Conservation (phyloP, 1,140 invertebrate species). For the Drosophila parabipectinata region DNA sequence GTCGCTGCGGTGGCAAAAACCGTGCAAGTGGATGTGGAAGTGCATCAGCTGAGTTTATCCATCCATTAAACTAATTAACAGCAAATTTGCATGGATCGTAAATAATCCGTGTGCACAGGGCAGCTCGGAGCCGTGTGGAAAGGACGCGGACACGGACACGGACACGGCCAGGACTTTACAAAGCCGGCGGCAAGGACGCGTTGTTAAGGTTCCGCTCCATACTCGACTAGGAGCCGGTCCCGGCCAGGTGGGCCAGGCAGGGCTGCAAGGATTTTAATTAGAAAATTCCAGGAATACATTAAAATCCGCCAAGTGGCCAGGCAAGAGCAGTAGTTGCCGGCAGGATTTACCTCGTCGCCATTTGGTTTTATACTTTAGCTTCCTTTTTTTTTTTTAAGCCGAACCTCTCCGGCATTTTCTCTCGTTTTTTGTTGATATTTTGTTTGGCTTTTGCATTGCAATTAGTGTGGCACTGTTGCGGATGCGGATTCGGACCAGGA, state of each 20-base stretch:
- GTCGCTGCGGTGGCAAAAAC: slow-evolving; percentile 6
- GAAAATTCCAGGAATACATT: slow-evolving; percentile 78
- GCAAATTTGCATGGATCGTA: slow-evolving; percentile 82
- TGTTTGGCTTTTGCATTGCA: slow-evolving; percentile 76
- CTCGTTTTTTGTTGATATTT: slow-evolving; percentile 57
- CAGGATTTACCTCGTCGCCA: slow-evolving; percentile 63
- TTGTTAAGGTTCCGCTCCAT: slow-evolving; percentile 40
- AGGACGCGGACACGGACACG: not conserved
- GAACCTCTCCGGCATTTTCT: not conserved
- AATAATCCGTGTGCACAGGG: slow-evolving; percentile 72
- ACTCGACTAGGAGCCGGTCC: slow-evolving; percentile 10
- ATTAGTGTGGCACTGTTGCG: slow-evolving; percentile 66
- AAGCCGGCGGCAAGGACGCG: slow-evolving; percentile 51
- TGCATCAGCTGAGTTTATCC: slow-evolving; percentile 80
- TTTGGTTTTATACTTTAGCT: slow-evolving; percentile 23
- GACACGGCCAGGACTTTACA: slow-evolving; percentile 11
- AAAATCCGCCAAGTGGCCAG: slow-evolving; percentile 64
- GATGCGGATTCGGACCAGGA: slow-evolving; percentile 17
- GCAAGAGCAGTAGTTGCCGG: slow-evolving; percentile 25
- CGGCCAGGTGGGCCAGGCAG: slow-evolving; percentile 50
- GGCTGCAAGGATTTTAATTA: slow-evolving; percentile 75
- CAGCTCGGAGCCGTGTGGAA: not conserved
- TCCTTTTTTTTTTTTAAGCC: slow-evolving; percentile 14
- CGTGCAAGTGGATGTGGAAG: slow-evolving; percentile 35
- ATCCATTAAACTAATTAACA: slow-evolving; percentile 83